phyloP scores from a whole-genome alignment of 2,113 vertebrate genomes.

The Chaetodon auriga region DNA sequence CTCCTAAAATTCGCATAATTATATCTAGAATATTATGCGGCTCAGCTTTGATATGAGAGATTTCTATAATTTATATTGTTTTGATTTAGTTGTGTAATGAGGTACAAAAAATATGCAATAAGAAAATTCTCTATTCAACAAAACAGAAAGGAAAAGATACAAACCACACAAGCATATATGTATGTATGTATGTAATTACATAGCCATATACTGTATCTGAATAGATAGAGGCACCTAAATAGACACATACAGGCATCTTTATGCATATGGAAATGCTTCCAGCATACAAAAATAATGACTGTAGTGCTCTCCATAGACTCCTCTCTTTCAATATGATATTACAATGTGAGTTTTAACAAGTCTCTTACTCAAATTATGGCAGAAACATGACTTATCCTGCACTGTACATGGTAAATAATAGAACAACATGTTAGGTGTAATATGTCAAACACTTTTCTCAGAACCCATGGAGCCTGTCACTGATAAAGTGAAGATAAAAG shows the following conservation, averaged over 20 bases:
- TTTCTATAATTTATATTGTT: not conserved
- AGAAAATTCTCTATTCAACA: not conserved
- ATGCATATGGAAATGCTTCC: too few relatives aligned
- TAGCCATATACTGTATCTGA: not conserved
- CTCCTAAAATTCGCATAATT: not conserved
- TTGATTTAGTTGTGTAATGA: not conserved
- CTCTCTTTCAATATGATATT: not conserved
- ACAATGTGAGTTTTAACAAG: not conserved
- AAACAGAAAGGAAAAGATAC: not conserved
- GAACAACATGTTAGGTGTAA: not conserved
- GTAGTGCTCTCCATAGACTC: not conserved
- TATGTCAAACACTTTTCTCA: not conserved
- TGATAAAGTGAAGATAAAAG: constrained; percentile 23
- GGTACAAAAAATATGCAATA: not conserved
- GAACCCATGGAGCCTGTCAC: not conserved
- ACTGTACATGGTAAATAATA: not conserved
- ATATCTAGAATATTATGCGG: constrained; percentile 2
- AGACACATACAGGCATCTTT: not conserved
- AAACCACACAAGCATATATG: not conserved
- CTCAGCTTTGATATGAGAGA: not conserved
- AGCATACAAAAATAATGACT: not conserved
- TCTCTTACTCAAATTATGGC: not conserved
- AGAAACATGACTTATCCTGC: not conserved
- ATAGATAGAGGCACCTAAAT: not conserved
- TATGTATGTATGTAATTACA: not conserved